Conservation (phyloP, 2,113 vertebrate genomes). For the Burhinus oedicnemus region DNA sequence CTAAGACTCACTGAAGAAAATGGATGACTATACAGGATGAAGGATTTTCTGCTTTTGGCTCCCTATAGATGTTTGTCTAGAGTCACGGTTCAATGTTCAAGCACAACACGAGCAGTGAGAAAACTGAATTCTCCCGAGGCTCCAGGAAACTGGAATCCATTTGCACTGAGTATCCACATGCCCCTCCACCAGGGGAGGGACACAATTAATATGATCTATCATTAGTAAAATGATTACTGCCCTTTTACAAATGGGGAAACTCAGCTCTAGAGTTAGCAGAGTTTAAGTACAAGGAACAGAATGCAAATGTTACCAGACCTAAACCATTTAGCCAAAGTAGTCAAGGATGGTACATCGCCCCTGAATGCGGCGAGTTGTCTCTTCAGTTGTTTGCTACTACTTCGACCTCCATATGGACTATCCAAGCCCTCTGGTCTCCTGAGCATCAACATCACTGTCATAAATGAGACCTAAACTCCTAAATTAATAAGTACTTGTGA, state of each 20-base stretch:
- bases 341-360: accelerated
- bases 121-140: background rate
- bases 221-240: accelerated
- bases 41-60: background rate
- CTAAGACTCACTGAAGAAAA: background rate
- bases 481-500: background rate
- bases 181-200: background rate
- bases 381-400: background rate
- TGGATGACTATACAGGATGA: accelerated
- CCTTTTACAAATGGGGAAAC: background rate
- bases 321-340: background rate
- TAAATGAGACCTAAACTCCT: background rate
- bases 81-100: background rate
- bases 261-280: background rate
- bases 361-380: accelerated
- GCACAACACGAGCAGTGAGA: background rate
- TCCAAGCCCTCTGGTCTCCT: background rate
- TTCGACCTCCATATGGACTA: accelerated
- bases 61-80: accelerated
- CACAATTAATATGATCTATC: accelerated
- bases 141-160: background rate
- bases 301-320: background rate
- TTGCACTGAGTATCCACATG: accelerated
- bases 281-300: background rate
- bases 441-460: background rate